phyloP scores from a whole-genome alignment of 2,797 vertebrate genomes.

The Hypotaenidia philippensis region DNA sequence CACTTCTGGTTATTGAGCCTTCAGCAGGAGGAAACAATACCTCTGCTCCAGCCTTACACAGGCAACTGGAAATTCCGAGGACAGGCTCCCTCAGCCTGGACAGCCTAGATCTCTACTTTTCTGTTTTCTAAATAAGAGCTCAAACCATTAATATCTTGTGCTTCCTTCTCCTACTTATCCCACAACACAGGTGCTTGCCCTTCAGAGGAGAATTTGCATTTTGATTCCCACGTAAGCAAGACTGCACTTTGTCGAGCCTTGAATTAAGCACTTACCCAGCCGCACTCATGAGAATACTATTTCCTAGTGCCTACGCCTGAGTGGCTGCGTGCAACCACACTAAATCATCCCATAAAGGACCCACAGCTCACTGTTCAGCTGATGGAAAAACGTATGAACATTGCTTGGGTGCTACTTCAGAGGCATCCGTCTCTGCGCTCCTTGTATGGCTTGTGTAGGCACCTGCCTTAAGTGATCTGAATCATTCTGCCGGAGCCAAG shows the following conservation, averaged over 20 bases:
- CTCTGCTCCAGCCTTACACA: neutral
- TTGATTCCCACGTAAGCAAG: neutral
- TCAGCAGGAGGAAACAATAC: neutral
- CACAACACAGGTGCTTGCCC: neutral
- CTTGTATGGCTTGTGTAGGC: neutral
- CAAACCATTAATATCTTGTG: neutral
- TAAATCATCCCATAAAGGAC: neutral
- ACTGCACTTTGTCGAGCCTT: neutral
- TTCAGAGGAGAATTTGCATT: slow-evolving; percentile 23
- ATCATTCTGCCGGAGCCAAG: slow-evolving; percentile 26
- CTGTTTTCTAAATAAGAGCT: neutral
- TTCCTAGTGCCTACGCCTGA: neutral
- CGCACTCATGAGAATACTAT: neutral
- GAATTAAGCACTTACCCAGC: neutral
- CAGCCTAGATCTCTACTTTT: neutral
- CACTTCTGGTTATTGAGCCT: neutral
- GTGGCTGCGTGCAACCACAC: neutral
- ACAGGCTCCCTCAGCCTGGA: fast-evolving
- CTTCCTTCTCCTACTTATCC: neutral
- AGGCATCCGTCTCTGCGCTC: neutral
- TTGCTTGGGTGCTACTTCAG: slow-evolving; percentile 4
- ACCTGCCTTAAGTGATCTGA: slow-evolving; percentile 21
- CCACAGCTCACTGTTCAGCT: neutral
- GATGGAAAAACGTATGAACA: neutral
- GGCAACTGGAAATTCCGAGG: neutral